phyloP scores from a whole-genome alignment of 2,113 vertebrate genomes.

The Murina feae region DNA sequence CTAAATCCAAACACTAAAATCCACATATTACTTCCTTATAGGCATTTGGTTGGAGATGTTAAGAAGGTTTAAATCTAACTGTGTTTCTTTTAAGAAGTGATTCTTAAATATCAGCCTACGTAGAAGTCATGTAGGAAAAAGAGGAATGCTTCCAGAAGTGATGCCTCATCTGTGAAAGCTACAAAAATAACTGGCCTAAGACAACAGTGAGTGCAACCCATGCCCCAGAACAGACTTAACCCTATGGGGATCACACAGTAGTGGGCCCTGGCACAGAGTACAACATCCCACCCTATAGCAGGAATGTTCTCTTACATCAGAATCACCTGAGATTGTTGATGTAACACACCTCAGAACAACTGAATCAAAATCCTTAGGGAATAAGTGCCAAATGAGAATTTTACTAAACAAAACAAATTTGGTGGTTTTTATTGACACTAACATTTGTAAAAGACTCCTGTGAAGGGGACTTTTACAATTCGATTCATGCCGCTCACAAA shows the following conservation, averaged over 20 bases:
- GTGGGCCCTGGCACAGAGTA: neutral
- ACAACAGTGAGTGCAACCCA: neutral
- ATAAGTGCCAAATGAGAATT: neutral
- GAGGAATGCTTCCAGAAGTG: neutral
- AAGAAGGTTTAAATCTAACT: slow-evolving; percentile 5
- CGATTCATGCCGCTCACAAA: neutral
- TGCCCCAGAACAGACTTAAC: neutral
- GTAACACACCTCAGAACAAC: neutral
- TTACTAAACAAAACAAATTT: neutral
- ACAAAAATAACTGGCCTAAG: neutral
- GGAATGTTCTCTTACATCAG: neutral
- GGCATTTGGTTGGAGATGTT: neutral
- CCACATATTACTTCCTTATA: neutral
- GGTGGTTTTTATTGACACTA: neutral
- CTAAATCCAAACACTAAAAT: neutral
- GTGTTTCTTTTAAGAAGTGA: neutral
- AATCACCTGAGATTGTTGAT: neutral
- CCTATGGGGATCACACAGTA: fast-evolving
- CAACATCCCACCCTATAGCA: neutral
- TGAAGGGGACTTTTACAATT: neutral
- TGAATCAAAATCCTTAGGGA: neutral
- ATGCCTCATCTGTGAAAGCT: neutral
- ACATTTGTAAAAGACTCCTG: neutral
- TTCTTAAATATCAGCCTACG: neutral
- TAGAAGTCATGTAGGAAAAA: neutral